A percentile compares a stretch with the other conserved stretches of the same genome.
Conservation (phyloP, 2,797 vertebrate genomes). For the Cyprinodon diabolis region DNA sequence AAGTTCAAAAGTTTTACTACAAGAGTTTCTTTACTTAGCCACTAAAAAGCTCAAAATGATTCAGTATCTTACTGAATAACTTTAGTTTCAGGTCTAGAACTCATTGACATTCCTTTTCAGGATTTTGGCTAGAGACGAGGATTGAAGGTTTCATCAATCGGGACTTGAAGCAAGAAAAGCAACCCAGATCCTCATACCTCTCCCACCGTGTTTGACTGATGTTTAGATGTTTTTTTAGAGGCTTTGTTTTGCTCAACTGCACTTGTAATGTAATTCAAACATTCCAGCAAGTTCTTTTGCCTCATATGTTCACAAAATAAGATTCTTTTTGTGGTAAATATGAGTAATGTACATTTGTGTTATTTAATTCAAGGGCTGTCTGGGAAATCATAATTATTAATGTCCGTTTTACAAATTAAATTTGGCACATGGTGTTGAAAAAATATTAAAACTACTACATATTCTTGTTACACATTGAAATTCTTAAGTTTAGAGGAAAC, state of each 20-base stretch:
- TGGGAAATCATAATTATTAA: too few relatives aligned
- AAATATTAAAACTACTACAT: too few relatives aligned
- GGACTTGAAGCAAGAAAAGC: background rate
- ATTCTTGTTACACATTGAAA: too few relatives aligned
- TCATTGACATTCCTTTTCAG: background rate
- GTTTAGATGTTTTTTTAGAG: background rate
- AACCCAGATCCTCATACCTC: background rate
- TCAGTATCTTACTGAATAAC: background rate
- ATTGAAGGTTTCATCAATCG: background rate
- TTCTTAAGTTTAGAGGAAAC: too few relatives aligned
- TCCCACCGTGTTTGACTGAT: background rate
- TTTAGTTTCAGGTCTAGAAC: background rate
- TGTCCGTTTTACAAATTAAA: too few relatives aligned
- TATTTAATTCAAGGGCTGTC: too few relatives aligned
- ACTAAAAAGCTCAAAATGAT: background rate
- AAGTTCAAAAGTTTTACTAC: background rate
- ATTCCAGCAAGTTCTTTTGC: background rate
- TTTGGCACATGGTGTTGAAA: too few relatives aligned
- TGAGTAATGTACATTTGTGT: too few relatives aligned
- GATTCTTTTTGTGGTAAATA: too few relatives aligned
- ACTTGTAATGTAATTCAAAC: background rate
- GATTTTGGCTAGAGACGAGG: background rate
- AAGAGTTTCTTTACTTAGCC: background rate
- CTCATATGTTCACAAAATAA: background rate
- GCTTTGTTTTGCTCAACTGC: background rate